Base-by-base conservation (phyloP, 23 tunicate species). In the Styela clava region DNA sequence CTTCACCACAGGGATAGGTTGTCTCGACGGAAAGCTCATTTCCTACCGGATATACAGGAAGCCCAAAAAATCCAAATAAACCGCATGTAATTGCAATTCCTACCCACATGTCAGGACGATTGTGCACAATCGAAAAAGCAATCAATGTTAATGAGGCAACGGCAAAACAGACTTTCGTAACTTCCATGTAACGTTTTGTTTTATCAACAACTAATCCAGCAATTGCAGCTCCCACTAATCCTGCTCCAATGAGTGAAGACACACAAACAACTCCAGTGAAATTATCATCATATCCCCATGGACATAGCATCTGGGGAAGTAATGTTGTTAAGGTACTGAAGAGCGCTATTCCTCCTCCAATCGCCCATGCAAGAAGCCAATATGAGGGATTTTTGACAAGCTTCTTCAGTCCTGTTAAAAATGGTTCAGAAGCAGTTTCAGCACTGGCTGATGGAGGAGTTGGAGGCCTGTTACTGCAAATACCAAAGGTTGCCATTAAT, bases 271-370 rank as follows among this genome's bases (percentile, higher is more conserved):
- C 80, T 5, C 88, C 88, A 1, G 88, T 52, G 44, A 89, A 89
- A 68, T 68, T 73, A 74, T 74, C 82, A 62, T 78, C 29, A 82
- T 89, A 89, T 56, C 95, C 95, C 88, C 85, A 79, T 21, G 95
- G 95, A 63, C 95, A 89, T 12, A 89, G 82, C 18, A 89, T 84
- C 69, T 89, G 95, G 72, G 80, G 84, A 16, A 89, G 64, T 30
- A 89, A 74, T 24, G 85, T 81, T 7, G 94, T 78, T 16, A 88
- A 27, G 16, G 84, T 79, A 31, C 87, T 88, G 77, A 74, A 88
- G 16, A 83, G 74, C 69, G 87, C 94, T 35, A 83, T 70, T 24
- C 84, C 87, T 21, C 87, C 87, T 12, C 94, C 94, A 23, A 88
- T 69, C 23, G 78, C 35, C 24, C 78, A 61, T 3, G 78, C 44